These are phyloP conservation scores for Camelus dromedarius DNA, from an alignment of 2,113 vertebrate genomes.

Conservation along the genomic window DNA sequence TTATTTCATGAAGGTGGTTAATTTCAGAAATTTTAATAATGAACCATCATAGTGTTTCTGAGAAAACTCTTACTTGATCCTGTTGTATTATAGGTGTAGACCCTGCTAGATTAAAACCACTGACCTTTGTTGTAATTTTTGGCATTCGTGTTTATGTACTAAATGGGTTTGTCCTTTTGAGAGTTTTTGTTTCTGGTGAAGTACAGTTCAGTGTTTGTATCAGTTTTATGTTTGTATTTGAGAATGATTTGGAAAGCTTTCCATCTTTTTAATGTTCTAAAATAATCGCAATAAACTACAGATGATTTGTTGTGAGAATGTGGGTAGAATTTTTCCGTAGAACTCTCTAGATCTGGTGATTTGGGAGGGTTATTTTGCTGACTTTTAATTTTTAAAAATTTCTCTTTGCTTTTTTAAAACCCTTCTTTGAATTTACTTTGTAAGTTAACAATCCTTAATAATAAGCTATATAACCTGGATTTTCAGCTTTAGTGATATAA, in stretches of 20 bases:
- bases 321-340: neutral
- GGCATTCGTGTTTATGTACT: neutral
- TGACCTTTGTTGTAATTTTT: neutral
- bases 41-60: neutral
- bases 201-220: neutral
- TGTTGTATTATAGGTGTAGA: neutral
- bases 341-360: neutral
- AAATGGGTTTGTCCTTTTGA: constrained; percentile 19
- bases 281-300: neutral
- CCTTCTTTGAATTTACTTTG: neutral
- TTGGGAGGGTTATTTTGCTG: neutral
- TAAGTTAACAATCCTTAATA: neutral
- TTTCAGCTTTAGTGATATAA: neutral
- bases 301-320: neutral
- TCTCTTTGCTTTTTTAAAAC: neutral
- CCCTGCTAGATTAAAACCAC: neutral
- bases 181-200: neutral
- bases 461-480: neutral
- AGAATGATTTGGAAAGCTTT: neutral
- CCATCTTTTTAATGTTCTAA: neutral
- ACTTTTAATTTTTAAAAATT: neutral
- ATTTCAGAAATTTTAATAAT: neutral
- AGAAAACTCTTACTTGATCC: neutral
- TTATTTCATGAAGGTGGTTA: neutral
- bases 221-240: constrained; percentile 16